Base-by-base conservation (phyloP, 2,888 invertebrate genomes). In the Carterocephalus palaemon region DNA sequence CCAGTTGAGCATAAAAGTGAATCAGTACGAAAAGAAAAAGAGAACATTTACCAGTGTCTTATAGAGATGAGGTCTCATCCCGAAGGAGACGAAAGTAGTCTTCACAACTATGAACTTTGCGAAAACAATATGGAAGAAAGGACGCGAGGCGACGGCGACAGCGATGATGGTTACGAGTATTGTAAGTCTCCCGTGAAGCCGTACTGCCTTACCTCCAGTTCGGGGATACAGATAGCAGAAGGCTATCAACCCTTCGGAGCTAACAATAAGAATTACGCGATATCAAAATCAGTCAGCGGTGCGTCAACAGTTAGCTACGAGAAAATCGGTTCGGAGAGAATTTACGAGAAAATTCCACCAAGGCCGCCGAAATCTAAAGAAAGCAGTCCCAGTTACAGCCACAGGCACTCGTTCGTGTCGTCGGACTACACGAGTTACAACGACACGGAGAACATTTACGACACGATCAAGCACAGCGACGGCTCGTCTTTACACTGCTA, bases 381-480 rank as follows among this genome's bases (percentile, higher is more conserved):
- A 38, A 74, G 66, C 40, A 84, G 83, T 53, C 85, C 85, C 0
- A 75, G 66, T 9, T 75, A 74, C 54, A 79, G 78, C 52, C 75
- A 73, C 46, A 67, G 83, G 17, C 75, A 83, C 61, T 85, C 84
- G 0, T 73, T 76, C 45, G 67, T 75, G 20, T 81, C 67, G 2
- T 68, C 81, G 0, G 85, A 85, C 46, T 83, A 81, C 52, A 72
- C 71, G 0, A 70, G 70, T 1, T 85, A 86, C 56, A 85, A 81
- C 51, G 86, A 85, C 20, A 84, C 76, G 10, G 90, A 90, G 52
- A 90, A 90, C 56, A 90, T 91, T 51, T 90, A 91, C 55, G 90
- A 90, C 50, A 89, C 89, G 1, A 90, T 90, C 48, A 90, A 89
- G 57, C 88, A 89, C 29, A 70, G 72, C 1, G 89, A 89, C 41